Percentiles rank a stretch among this genome's conserved stretches.
These are phyloP conservation scores for Drosophila fulvimacula DNA, from an alignment of 2,888 invertebrate genomes.

Conservation along the genomic window DNA sequence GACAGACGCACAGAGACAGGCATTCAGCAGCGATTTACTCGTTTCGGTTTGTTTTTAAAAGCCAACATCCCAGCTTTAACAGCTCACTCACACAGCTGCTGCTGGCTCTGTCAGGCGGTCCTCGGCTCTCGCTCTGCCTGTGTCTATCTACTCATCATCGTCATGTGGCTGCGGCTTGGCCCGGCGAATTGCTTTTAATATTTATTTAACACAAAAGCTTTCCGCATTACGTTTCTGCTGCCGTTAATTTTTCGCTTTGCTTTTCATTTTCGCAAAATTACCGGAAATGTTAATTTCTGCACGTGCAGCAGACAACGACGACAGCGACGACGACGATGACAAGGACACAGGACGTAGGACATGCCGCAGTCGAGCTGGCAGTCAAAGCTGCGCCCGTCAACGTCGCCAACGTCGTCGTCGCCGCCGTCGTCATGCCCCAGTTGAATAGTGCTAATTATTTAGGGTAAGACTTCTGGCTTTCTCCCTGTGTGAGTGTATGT, in stretches of 20 bases:
- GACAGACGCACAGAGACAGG: neutral
- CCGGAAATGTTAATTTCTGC: constrained; percentile 81
- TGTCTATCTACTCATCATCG: constrained; percentile 32
- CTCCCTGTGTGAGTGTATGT: constrained; percentile 21
- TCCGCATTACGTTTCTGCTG: constrained; percentile 75
- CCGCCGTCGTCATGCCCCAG: constrained; percentile 62
- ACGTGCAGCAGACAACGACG: constrained; percentile 69
- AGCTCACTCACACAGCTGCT: constrained; percentile 39
- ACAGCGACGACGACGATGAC: constrained; percentile 31
- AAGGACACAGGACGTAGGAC: constrained; percentile 55
- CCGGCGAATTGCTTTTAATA: constrained; percentile 76
- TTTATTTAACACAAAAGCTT: constrained; percentile 80
- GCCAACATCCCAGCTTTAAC: constrained; percentile 52
- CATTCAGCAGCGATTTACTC: constrained; percentile 57
- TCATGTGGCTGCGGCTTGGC: constrained; percentile 50
- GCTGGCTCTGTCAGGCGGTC: neutral
- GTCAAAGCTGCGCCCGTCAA: constrained; percentile 73
- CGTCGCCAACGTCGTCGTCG: constrained; percentile 54
- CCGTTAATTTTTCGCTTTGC: constrained; percentile 80
- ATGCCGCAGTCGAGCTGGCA: constrained; percentile 46
- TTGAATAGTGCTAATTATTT: constrained; percentile 83
- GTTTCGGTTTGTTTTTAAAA: constrained; percentile 59
- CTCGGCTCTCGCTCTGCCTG: neutral
- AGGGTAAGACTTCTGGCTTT: constrained; percentile 68
- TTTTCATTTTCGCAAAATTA: constrained; percentile 81